Conservation (phyloP, 2,888 invertebrate genomes). For the Caradrina kadenii region DNA sequence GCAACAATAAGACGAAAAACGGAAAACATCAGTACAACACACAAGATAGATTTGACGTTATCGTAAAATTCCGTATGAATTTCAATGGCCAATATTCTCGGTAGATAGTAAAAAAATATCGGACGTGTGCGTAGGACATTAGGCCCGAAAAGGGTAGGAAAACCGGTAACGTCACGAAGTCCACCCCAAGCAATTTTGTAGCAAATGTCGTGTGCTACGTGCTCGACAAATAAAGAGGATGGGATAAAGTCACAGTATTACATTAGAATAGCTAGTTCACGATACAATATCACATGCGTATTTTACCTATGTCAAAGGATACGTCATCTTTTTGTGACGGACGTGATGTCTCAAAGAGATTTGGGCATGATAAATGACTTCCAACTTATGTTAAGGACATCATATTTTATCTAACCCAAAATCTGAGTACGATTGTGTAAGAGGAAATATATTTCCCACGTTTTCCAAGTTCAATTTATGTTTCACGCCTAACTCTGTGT, state of each 20-base stretch:
- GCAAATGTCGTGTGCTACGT: conserved; percentile 89
- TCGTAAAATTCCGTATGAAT: conserved; percentile 74
- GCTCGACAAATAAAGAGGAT: conserved; percentile 88
- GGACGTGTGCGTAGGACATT: conserved; percentile 85
- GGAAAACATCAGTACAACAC: background rate
- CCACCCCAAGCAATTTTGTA: conserved; percentile 89
- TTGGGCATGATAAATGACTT: conserved; percentile 61
- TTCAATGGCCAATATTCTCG: conserved; percentile 76
- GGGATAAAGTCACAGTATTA: conserved; percentile 82
- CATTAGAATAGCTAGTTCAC: conserved; percentile 80
- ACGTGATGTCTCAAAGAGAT: conserved; percentile 64
- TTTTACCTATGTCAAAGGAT: conserved; percentile 62
- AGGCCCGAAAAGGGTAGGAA: conserved; percentile 81
- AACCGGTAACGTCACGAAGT: conserved; percentile 83
- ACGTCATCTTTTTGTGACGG: conserved; percentile 64
- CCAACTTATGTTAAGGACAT: conserved; percentile 39
- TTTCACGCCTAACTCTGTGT: conserved; percentile 28
- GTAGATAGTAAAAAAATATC: conserved; percentile 79
- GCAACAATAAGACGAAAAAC: background rate
- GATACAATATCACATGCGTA: conserved; percentile 68
- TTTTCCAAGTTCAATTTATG: conserved; percentile 30
- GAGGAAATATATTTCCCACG: conserved; percentile 20
- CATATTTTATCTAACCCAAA: conserved; percentile 53
- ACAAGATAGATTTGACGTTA: conserved; percentile 48
- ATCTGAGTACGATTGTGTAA: conserved; percentile 37